These are phyloP conservation scores for Ryuthela nishihirai DNA, from an alignment of 2,888 invertebrate species.

Conservation along the genomic window DNA sequence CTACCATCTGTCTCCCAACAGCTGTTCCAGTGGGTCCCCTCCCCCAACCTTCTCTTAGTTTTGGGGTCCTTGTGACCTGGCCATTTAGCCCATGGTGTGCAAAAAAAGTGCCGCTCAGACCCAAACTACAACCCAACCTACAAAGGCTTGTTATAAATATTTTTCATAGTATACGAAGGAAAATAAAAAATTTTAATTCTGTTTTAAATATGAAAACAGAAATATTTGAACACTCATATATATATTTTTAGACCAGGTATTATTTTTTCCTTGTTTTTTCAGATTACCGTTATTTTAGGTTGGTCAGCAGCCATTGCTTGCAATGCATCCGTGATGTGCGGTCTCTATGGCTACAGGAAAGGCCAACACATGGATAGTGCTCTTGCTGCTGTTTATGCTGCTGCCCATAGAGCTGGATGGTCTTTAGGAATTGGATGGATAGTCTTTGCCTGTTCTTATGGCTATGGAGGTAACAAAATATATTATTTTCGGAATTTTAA, in stretches of 20 bases:
- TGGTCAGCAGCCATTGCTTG: slow-evolving; percentile 8
- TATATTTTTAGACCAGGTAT: neutral
- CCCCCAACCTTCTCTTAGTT: no score
- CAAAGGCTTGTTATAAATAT: no score
- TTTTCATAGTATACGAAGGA: no score
- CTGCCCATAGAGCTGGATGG: slow-evolving; percentile 20
- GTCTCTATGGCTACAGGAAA: slow-evolving; percentile 21
- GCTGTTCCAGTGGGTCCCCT: no score
- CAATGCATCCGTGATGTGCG: slow-evolving; percentile 19
- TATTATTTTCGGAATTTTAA: no score
- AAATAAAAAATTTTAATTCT: no score
- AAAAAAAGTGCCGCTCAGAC: no score
- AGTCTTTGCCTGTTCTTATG: slow-evolving; percentile 17
- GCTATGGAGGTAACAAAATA: slow-evolving; percentile 32
- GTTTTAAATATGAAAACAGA: no score
- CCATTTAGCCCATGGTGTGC: no score
- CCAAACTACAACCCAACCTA: no score
- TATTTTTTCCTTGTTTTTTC: slow-evolving; percentile 1
- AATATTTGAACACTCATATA: neutral
- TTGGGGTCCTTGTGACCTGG: no score
- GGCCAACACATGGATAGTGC: slow-evolving; percentile 21
- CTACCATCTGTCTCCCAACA: no score
- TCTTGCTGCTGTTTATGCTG: slow-evolving; percentile 19
- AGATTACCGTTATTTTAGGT: slow-evolving; percentile 5
- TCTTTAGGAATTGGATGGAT: slow-evolving; percentile 21